A percentile compares a stretch with the other conserved stretches of the same genome.
Evolutionary conservation across 2,888 invertebrate species (phyloP).

Genomic region (Drosophila prostipennis): DNA sequence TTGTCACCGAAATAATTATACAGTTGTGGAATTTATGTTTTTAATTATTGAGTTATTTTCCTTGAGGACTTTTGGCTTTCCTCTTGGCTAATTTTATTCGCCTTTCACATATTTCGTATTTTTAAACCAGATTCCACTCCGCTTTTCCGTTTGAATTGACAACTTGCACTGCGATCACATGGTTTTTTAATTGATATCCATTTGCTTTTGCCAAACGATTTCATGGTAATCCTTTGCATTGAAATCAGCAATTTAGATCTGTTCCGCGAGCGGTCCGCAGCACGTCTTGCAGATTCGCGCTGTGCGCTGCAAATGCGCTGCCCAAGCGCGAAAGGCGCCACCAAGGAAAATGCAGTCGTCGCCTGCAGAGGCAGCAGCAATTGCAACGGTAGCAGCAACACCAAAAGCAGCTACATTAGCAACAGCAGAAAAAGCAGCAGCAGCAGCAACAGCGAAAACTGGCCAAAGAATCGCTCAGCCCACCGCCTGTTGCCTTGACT

Average conservation of each 20-base stretch:
- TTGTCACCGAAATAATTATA: neutral
- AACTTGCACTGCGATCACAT: slow-evolving; percentile 14
- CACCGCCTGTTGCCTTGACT: slow-evolving; percentile 69
- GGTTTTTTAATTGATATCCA: slow-evolving; percentile 28
- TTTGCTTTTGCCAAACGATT: slow-evolving; percentile 21
- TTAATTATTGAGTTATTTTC: neutral
- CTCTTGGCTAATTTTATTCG: slow-evolving; percentile 1
- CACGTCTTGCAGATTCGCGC: slow-evolving; percentile 63
- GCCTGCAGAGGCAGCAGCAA: slow-evolving; percentile 21
- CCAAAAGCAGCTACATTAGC: slow-evolving; percentile 9
- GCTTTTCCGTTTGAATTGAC: slow-evolving; percentile 16
- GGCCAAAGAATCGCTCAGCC: slow-evolving; percentile 44
- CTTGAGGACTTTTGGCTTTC: slow-evolving; percentile 8
- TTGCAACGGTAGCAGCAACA: slow-evolving; percentile 11
- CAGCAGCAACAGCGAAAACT: slow-evolving; percentile 45
- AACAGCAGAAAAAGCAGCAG: slow-evolving; percentile 4
- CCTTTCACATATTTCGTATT: slow-evolving; percentile 22
- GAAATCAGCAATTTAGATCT: slow-evolving; percentile 16
- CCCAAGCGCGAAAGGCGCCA: slow-evolving; percentile 33
- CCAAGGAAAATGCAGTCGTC: slow-evolving; percentile 36
- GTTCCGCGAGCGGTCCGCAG: slow-evolving; percentile 24
- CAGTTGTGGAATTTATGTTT: neutral
- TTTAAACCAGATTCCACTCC: slow-evolving; percentile 19
- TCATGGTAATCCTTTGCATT: slow-evolving; percentile 32
- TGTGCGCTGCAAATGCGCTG: slow-evolving; percentile 57